Conservation (phyloP, 2,888 invertebrate species). For the Myopa testacea region DNA sequence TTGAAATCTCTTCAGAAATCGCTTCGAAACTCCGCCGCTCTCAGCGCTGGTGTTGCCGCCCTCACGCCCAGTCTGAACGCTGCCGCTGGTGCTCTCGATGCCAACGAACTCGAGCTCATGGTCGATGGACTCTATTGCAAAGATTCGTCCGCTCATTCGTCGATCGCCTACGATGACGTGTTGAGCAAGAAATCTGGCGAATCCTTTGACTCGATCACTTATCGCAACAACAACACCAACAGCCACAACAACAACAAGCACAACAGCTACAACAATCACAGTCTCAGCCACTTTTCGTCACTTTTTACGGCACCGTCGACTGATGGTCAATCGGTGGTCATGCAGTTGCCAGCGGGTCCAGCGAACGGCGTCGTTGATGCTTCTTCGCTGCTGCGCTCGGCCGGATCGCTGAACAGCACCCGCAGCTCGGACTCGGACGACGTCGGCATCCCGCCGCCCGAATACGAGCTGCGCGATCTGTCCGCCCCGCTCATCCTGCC, state of each 20-base stretch:
- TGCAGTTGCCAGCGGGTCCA: neutral
- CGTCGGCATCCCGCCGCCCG: conserved; percentile 62
- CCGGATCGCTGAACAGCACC: conserved; percentile 52
- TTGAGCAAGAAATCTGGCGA: conserved; percentile 62
- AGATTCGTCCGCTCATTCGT: conserved; percentile 59
- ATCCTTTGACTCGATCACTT: conserved; percentile 66
- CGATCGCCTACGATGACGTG: conserved; percentile 61
- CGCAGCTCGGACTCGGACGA: conserved; percentile 58
- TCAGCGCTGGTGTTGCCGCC: conserved; percentile 47
- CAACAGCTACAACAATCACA: conserved; percentile 41
- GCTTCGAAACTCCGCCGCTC: conserved; percentile 27
- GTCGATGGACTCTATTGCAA: conserved; percentile 63
- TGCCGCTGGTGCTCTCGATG: conserved; percentile 40
- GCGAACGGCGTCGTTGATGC: neutral
- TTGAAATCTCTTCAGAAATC: conserved; percentile 37
- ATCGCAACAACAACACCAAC: conserved; percentile 58
- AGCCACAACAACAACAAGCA: conserved; percentile 49
- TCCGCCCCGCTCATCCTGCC: conserved; percentile 32
- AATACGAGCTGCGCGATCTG: conserved; percentile 61
- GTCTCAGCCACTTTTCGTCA: neutral
- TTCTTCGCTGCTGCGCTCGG: neutral
- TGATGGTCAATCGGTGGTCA: neutral
- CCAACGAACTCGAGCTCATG: conserved; percentile 56
- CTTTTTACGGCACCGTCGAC: neutral
- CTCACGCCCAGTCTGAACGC: conserved; percentile 49